Percentiles rank a stretch among this genome's conserved stretches.
Conservation (phyloP, 2,113 vertebrate genomes). For the Cyprinodon variegatus region DNA sequence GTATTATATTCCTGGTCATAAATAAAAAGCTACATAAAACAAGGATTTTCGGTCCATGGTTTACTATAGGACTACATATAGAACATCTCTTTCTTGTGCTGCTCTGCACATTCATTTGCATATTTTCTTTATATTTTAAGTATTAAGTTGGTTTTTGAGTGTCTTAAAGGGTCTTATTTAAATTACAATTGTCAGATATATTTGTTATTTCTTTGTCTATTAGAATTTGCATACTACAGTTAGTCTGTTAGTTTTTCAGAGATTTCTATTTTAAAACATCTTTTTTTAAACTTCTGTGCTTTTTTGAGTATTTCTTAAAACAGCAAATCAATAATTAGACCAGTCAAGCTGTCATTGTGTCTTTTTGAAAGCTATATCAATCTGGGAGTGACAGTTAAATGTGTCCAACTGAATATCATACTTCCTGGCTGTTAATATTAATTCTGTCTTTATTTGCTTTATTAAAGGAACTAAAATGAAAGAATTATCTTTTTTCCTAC, state of each 20-base stretch:
- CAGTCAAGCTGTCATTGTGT: slow-evolving; percentile 2
- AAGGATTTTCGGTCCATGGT: background rate
- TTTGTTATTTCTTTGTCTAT: background rate
- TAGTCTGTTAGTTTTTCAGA: background rate
- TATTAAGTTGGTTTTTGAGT: background rate
- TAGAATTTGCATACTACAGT: background rate
- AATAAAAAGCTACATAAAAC: background rate
- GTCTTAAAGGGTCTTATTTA: background rate
- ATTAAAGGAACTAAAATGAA: background rate
- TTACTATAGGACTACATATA: background rate
- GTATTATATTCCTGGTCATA: background rate
- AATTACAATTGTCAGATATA: background rate
- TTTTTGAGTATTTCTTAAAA: background rate
- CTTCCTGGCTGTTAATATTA: background rate
- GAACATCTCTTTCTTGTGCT: background rate
- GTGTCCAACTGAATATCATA: background rate
- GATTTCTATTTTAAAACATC: background rate
- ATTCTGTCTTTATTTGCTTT: background rate
- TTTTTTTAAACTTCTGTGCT: background rate
- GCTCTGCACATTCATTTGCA: slow-evolving; percentile 5
- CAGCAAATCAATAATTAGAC: background rate
- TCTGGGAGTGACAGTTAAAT: background rate
- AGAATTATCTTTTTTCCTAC: background rate
- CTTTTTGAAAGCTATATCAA: slow-evolving; percentile 2
- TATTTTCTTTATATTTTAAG: background rate